Percentiles rank a stretch among this genome's conserved stretches.
These are phyloP conservation scores for Psettodes erumei DNA, from an alignment of 2,113 vertebrate genomes.

Conservation along the genomic window DNA sequence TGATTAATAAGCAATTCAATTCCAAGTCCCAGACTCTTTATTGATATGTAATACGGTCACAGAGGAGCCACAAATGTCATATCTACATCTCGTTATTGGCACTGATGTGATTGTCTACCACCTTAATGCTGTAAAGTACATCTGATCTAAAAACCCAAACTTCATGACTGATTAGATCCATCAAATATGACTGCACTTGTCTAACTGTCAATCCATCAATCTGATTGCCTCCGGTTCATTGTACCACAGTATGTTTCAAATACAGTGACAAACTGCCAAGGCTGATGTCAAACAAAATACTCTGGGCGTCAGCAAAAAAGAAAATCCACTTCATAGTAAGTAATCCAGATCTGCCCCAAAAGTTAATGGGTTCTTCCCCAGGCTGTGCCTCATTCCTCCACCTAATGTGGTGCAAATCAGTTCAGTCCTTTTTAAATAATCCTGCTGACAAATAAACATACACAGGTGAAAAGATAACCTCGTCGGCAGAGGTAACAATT, in stretches of 20 bases:
- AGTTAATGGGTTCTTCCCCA: too few species aligned
- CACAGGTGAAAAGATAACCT: too few species aligned
- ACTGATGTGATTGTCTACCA: neutral
- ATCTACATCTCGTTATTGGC: neutral
- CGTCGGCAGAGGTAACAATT: too few species aligned
- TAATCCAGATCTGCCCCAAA: too few species aligned
- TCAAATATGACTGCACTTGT: constrained; percentile 6
- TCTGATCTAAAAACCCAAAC: neutral
- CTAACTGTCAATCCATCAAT: constrained; percentile 19
- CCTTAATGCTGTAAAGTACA: neutral
- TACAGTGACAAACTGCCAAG: constrained; percentile 6
- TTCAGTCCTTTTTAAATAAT: too few species aligned
- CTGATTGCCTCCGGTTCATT: constrained; percentile 4
- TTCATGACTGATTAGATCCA: neutral
- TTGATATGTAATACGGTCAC: neutral
- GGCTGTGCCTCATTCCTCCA: too few species aligned
- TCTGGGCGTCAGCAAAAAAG: too few species aligned
- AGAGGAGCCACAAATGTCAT: neutral
- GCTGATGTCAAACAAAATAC: too few species aligned
- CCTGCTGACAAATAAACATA: too few species aligned
- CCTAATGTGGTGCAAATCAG: too few species aligned
- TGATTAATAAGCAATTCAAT: neutral
- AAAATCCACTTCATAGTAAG: too few species aligned
- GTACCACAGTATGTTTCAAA: constrained; percentile 4
- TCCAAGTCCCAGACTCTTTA: neutral